Percentiles rank a stretch among this genome's conserved stretches.
Conservation (phyloP, 2,797 vertebrate species). For the Argentina silus region DNA sequence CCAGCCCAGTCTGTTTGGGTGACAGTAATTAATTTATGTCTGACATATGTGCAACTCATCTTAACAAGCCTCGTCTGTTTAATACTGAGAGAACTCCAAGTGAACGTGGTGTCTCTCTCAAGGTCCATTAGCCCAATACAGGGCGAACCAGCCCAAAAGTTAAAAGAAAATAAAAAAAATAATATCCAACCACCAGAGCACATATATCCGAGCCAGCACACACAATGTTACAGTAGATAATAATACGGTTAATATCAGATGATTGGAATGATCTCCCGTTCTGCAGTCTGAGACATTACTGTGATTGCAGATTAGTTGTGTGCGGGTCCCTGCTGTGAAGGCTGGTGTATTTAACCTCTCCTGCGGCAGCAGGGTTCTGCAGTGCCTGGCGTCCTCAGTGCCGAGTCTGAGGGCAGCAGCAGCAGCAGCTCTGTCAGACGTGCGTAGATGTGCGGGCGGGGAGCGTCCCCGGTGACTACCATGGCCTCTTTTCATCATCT, state of each 20-base stretch:
- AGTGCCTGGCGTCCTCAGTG: constrained; percentile 9
- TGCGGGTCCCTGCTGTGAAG: constrained; percentile 44
- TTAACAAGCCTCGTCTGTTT: constrained; percentile 30
- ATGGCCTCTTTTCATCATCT: constrained; percentile 74
- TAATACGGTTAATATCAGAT: constrained; percentile 33
- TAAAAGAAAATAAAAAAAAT: constrained; percentile 41
- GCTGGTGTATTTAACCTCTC: constrained; percentile 54
- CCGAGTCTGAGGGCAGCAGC: constrained; percentile 39
- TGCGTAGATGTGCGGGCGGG: constrained; percentile 48
- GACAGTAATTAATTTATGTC: constrained; percentile 55
- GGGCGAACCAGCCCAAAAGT: constrained; percentile 15
- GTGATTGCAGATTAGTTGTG: constrained; percentile 55
- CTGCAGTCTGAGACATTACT: constrained; percentile 33
- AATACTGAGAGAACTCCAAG: constrained; percentile 7
- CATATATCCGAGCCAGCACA: constrained; percentile 20
- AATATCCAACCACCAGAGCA: constrained; percentile 43
- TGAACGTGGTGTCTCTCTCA: constrained; percentile 15
- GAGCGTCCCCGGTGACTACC: constrained; percentile 62
- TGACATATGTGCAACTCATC: constrained; percentile 43
- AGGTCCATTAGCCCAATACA: constrained; percentile 22
- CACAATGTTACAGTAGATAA: constrained; percentile 37
- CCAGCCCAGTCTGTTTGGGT: constrained; percentile 49
- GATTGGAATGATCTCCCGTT: constrained; percentile 2
- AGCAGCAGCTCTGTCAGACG: constrained; percentile 46
- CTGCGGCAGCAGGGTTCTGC: constrained; percentile 46